Percentiles rank a stretch among this genome's conserved stretches.
phyloP scores from a whole-genome alignment of 2,888 invertebrate species.

The Troides aeacus region DNA sequence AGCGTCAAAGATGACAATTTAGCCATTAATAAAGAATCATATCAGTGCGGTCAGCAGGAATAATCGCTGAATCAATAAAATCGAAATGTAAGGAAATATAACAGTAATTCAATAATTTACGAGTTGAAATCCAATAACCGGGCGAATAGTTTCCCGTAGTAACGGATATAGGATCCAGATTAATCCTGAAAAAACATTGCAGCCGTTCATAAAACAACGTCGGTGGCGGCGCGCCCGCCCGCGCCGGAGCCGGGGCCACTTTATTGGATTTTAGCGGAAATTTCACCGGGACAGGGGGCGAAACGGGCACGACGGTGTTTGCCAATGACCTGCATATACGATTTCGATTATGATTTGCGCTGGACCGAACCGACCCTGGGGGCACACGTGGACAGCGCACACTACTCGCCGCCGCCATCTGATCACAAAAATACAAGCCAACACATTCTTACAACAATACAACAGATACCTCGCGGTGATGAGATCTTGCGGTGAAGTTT shows the following conservation, averaged over 20 bases:
- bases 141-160: constrained; percentile 13
- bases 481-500: too few species aligned
- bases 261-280: constrained; percentile 76
- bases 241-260: constrained; percentile 45
- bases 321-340: constrained; percentile 68
- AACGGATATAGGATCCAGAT: constrained; percentile 24
- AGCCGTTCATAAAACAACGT: constrained; percentile 36
- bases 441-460: too few species aligned
- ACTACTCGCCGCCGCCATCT: neutral
- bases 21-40: too few species aligned
- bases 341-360: constrained; percentile 71
- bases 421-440: too few species aligned
- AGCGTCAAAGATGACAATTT: too few species aligned
- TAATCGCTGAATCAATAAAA: too few species aligned
- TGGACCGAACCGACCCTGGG: constrained; percentile 27
- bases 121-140: constrained; percentile 26
- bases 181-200: constrained; percentile 28
- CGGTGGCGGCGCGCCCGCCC: constrained; percentile 39
- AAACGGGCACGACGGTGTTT: constrained; percentile 58
- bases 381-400: neutral
- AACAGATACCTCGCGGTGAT: too few species aligned
- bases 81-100: too few species aligned
- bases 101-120: constrained; percentile 11
- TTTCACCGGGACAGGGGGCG: constrained; percentile 55
- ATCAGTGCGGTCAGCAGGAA: too few species aligned